Conservation (phyloP, 2,113 vertebrate genomes). For the Lipophrys pholis region DNA sequence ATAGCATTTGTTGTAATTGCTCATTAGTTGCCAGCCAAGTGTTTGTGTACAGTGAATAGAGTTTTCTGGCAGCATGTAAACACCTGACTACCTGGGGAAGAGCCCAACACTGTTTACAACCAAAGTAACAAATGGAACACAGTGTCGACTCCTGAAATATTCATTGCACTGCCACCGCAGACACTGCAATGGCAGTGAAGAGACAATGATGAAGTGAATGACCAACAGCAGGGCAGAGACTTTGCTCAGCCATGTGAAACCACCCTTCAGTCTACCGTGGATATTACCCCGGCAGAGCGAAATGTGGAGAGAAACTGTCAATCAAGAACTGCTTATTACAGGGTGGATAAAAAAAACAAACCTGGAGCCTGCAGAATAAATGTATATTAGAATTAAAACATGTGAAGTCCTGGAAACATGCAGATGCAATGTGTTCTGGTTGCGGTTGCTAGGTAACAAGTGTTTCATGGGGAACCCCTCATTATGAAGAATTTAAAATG, state of each 20-base stretch:
- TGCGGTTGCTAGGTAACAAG: slow-evolving; percentile 87
- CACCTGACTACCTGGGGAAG: slow-evolving; percentile 52
- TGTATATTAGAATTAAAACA: slow-evolving; percentile 62
- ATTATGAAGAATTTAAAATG: slow-evolving; percentile 82
- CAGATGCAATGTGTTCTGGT: slow-evolving; percentile 65
- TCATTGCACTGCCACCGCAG: slow-evolving; percentile 53
- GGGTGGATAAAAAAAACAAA: not conserved
- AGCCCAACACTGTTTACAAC: slow-evolving; percentile 60
- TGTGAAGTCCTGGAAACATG: slow-evolving; percentile 56
- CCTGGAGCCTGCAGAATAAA: slow-evolving; percentile 15
- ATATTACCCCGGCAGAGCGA: slow-evolving; percentile 17
- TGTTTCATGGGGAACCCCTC: slow-evolving; percentile 78
- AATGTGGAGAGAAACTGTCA: slow-evolving; percentile 11
- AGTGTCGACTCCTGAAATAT: slow-evolving; percentile 62
- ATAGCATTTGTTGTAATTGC: slow-evolving; percentile 12
- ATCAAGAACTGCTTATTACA: not conserved
- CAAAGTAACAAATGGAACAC: slow-evolving; percentile 48
- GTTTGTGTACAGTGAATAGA: slow-evolving; percentile 28
- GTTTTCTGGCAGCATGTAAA: slow-evolving; percentile 53
- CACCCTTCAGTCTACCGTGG: slow-evolving; percentile 21
- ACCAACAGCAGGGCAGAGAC: slow-evolving; percentile 50
- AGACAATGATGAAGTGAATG: slow-evolving; percentile 63
- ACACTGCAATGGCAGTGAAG: slow-evolving; percentile 35
- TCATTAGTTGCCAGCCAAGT: slow-evolving; percentile 26
- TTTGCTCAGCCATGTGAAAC: slow-evolving; percentile 46